Conservation (phyloP, 1,140 invertebrate genomes). For the Aradophagus sp. region DNA sequence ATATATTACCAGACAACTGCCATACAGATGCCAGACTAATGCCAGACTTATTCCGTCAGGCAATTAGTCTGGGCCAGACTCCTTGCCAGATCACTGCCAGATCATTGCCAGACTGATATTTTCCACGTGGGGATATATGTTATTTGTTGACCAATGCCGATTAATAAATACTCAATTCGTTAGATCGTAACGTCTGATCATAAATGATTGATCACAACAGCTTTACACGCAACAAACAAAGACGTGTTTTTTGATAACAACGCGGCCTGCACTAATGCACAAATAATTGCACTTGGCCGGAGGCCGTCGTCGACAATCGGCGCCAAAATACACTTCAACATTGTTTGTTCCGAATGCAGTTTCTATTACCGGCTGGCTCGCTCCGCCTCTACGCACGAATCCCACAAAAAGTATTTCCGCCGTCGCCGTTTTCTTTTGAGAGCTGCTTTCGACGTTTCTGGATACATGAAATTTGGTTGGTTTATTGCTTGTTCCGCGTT, state of each 20-base stretch:
- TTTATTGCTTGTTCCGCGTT: slow-evolving; percentile 37
- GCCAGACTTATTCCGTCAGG: too few species aligned
- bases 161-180: too few species aligned
- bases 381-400: slow-evolving; percentile 16
- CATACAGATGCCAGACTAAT: too few species aligned
- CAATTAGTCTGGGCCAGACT: too few species aligned
- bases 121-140: too few species aligned
- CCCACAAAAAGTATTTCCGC: slow-evolving; percentile 37
- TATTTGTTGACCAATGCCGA: too few species aligned
- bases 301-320: slow-evolving; percentile 5
- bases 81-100: too few species aligned
- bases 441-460: slow-evolving; percentile 43
- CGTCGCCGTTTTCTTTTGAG: slow-evolving; percentile 13
- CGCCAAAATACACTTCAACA: slow-evolving; percentile 25
- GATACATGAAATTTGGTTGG: slow-evolving; percentile 49
- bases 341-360: slow-evolving; percentile 20
- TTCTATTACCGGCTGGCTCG: slow-evolving; percentile 39
- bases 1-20: too few species aligned
- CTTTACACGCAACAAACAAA: neutral
- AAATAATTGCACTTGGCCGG: slow-evolving; percentile 25
- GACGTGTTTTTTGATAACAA: slow-evolving; percentile 1
- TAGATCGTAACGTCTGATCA: too few species aligned
- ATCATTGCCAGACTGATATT: too few species aligned
- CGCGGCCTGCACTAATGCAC: slow-evolving; percentile 2
- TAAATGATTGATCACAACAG: too few species aligned